A percentile compares a stretch with the other conserved stretches of the same genome.
Evolutionary conservation across 2,888 invertebrate species (phyloP).

Genomic region (Idaea biselata): DNA sequence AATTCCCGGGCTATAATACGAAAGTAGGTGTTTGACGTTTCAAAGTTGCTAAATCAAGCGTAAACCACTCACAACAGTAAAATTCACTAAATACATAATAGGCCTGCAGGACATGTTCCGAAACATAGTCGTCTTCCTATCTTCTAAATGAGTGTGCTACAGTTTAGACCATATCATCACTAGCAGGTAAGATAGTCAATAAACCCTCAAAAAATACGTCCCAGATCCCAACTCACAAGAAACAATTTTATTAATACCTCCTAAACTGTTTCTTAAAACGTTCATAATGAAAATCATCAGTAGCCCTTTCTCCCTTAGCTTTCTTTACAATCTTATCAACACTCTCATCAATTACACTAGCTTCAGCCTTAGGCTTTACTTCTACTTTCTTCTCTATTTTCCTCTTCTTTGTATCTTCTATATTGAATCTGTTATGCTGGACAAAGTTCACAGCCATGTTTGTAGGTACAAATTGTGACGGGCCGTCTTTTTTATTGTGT

Average conservation of each 20-base stretch:
- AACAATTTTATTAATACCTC: conserved; percentile 81
- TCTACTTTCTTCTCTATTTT: conserved; percentile 80
- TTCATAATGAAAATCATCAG: conserved; percentile 98
- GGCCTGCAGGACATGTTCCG: too few relatives aligned
- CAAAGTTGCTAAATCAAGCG: too few relatives aligned
- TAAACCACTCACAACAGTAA: too few relatives aligned
- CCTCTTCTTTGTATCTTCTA: conserved; percentile 86
- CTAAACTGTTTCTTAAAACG: conserved; percentile 97
- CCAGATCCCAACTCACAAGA: background rate
- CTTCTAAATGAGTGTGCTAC: too few relatives aligned
- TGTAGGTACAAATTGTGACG: conserved; percentile 97
- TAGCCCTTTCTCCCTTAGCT: conserved; percentile 92
- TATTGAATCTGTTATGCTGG: conserved; percentile 97
- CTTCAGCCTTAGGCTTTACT: conserved; percentile 48
- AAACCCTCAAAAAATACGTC: background rate
- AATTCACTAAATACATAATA: too few relatives aligned
- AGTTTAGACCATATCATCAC: too few relatives aligned
- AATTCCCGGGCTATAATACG: too few relatives aligned
- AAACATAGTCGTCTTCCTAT: too few relatives aligned
- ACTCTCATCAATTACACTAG: conserved; percentile 67
- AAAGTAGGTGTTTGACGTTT: too few relatives aligned
- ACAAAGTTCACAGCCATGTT: conserved; percentile 99
- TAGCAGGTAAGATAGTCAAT: too few relatives aligned
- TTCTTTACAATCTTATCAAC: conserved; percentile 80
- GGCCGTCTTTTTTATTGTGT: conserved; percentile 94